Conservation (phyloP, 2,113 vertebrate species). For the Penelope pileata region DNA sequence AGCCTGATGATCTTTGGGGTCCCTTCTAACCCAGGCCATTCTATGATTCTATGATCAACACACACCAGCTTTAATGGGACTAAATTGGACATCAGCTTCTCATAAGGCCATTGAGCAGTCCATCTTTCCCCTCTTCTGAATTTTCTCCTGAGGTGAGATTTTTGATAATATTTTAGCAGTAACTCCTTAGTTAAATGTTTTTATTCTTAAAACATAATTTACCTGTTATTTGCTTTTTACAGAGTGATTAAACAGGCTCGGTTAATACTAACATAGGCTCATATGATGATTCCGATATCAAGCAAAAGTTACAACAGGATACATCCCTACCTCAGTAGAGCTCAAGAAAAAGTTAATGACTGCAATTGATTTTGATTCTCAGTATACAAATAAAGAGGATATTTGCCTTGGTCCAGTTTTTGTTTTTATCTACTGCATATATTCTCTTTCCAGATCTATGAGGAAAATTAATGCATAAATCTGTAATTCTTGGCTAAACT, state of each 20-base stretch:
- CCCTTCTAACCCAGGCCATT: too few species aligned
- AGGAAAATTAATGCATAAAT: background rate
- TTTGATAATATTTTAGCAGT: background rate
- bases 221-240: background rate
- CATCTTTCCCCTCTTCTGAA: background rate
- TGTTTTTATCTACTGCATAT: background rate
- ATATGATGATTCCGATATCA: background rate
- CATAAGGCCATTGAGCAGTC: background rate
- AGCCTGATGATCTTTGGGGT: too few species aligned
- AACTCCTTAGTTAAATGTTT: background rate
- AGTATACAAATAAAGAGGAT: background rate
- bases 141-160: background rate
- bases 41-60: too few species aligned
- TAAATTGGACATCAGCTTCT: background rate
- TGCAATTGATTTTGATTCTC: background rate
- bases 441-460: background rate
- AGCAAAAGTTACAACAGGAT: background rate
- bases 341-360: background rate
- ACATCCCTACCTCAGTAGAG: background rate
- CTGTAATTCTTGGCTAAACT: background rate
- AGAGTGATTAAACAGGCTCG: background rate
- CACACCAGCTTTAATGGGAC: background rate
- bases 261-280: background rate
- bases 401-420: background rate
- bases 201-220: background rate